Base-by-base conservation (phyloP, 2,113 vertebrate genomes). In the Callipepla squamata region DNA sequence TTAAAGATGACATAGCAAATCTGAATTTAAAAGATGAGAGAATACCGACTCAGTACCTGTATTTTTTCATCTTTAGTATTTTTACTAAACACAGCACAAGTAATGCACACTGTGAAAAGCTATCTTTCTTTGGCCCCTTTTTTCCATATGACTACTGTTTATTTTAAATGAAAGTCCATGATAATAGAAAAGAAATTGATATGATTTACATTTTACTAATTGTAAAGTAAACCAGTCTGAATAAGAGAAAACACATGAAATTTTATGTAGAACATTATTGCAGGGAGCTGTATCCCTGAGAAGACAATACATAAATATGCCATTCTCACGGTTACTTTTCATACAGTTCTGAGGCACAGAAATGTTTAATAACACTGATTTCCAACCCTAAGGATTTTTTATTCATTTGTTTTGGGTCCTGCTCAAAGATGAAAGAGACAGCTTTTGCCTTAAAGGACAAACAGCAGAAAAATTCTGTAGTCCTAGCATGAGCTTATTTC, bases 361-460 rank as follows among this genome's bases (percentile, higher is more conserved):
- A 32, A 2, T 36, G 9, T 57, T 85, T 80, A 34, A 80, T 81
- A 67, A 0, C 25, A 45, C 13, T 4, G 4, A 3, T 72, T 86
- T 89, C 30, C 14, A 91, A 6, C 57, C 23, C 9, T 59, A 79
- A 75, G 40, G 44, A 36, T 90, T 84, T 84, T 84, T 8, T 0
- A 0, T 84, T 76, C 23, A 28, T 81, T 92, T 82, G 15, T 22
- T 80, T 83, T 81, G 62, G 28, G 40, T 83, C 22, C n/a, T 57
- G 23, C 45, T 81, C 14, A 34, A 90, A 53, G 36, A 61, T 81
- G 84, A 86, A 34, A 79, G 30, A 78, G 65, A n/a, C 34, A 89
- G 11, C 15, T 94, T 82, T 90, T 96, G n/a, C 59, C 69, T 81
- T 87, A 42, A 76, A 76, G 45, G 45, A 53, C 38, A 76, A 66